Evolutionary conservation across 2,888 invertebrate species (phyloP).

Genomic region (Drosophila kambysellisi): DNA sequence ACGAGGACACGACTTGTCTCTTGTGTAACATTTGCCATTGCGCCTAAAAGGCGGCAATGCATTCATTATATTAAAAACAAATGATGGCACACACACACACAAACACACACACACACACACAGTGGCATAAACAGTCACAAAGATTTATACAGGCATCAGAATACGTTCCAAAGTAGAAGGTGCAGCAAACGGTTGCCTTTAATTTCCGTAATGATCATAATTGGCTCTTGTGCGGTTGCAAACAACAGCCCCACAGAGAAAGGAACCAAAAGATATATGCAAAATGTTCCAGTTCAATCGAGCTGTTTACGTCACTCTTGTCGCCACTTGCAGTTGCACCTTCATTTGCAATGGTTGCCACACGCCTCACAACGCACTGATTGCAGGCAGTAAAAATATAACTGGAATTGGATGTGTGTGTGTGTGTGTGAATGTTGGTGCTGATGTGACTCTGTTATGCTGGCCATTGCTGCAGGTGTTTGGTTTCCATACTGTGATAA

Average conservation of each 20-base stretch:
- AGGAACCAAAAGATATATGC: slow-evolving; percentile 1
- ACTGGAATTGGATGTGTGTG: background rate
- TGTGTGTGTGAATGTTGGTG: slow-evolving; percentile 10
- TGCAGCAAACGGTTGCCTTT: slow-evolving; percentile 34
- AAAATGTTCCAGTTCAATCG: slow-evolving; percentile 37
- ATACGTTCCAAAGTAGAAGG: background rate
- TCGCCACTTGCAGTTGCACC: slow-evolving; percentile 5
- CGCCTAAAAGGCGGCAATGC: slow-evolving; percentile 35
- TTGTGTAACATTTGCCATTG: slow-evolving; percentile 65
- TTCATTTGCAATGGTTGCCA: background rate
- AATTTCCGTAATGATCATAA: slow-evolving; percentile 69
- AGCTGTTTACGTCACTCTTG: slow-evolving; percentile 8
- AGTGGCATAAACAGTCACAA: background rate
- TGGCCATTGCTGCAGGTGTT: slow-evolving; percentile 56
- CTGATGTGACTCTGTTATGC: slow-evolving; percentile 2
- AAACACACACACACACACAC: background rate
- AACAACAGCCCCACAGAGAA: slow-evolving; percentile 21
- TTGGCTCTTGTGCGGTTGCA: slow-evolving; percentile 57
- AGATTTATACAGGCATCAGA: background rate
- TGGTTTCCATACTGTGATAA: slow-evolving; percentile 62
- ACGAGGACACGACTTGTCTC: slow-evolving; percentile 53
- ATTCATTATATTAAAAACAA: slow-evolving; percentile 44
- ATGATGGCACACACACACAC: background rate
- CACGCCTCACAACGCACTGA: slow-evolving; percentile 21
- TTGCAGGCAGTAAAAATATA: slow-evolving; percentile 33